phyloP scores from a whole-genome alignment of 2,797 vertebrate genomes.

The Anguilla megastoma region DNA sequence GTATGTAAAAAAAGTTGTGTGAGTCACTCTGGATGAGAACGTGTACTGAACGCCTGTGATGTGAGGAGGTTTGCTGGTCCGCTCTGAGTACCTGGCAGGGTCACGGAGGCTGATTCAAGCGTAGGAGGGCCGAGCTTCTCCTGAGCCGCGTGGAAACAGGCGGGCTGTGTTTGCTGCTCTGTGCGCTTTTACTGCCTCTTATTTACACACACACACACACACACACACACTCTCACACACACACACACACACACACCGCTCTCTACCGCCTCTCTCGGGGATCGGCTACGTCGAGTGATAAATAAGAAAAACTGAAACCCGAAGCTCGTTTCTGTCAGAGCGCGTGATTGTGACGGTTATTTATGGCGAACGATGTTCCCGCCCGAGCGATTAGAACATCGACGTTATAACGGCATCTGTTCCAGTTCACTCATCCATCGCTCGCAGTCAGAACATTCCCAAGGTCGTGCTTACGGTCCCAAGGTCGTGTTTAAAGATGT shows the following conservation, averaged over 20 bases:
- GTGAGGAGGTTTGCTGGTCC: not conserved
- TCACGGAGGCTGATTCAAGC: not conserved
- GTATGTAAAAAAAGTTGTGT: no score
- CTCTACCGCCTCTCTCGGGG: constrained; percentile 1
- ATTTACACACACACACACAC: not conserved
- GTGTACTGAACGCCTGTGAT: no score
- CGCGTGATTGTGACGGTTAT: not conserved
- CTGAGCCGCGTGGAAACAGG: not conserved
- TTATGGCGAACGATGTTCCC: not conserved
- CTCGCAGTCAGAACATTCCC: not conserved
- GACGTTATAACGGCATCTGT: not conserved
- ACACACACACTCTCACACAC: no score
- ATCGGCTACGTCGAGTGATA: not conserved
- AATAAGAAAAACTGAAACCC: constrained; percentile 1
- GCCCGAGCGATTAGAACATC: constrained; percentile 17
- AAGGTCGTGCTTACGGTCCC: not conserved
- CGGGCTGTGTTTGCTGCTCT: not conserved
- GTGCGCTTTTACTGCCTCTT: not conserved
- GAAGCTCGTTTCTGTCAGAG: not conserved
- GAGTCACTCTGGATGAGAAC: no score
- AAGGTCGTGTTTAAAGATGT: no score
- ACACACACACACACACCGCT: not conserved
- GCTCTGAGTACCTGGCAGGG: not conserved
- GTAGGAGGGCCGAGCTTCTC: not conserved
- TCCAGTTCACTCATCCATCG: not conserved